Percentiles rank a stretch among this genome's conserved stretches.
phyloP scores from a whole-genome alignment of 2,113 vertebrate genomes.

The Dasyornis broadbenti region DNA sequence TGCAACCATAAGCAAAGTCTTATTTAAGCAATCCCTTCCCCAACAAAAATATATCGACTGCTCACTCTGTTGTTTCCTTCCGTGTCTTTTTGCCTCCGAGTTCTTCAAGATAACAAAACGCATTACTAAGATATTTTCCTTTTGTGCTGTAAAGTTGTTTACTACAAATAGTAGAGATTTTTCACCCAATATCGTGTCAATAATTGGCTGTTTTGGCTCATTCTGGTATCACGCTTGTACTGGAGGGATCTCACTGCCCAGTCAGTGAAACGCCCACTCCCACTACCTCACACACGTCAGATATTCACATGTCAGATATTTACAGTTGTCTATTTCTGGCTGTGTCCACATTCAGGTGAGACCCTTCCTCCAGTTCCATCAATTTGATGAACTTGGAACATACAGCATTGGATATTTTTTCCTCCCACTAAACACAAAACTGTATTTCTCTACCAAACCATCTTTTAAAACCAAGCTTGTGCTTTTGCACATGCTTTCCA shows the following conservation, averaged over 20 bases:
- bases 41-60: background rate
- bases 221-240: background rate
- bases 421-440: background rate
- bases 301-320: background rate
- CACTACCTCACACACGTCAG: background rate
- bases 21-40: conserved; percentile 6
- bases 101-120: background rate
- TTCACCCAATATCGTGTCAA: background rate
- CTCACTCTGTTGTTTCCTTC: background rate
- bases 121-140: background rate
- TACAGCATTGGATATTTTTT: background rate
- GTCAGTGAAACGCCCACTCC: background rate
- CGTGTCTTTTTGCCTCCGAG: background rate
- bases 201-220: background rate
- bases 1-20: background rate
- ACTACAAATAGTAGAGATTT: background rate
- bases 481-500: background rate
- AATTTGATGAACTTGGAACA: background rate
- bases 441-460: background rate
- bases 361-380: background rate
- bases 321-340: background rate
- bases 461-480: background rate
- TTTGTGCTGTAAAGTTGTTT: background rate
- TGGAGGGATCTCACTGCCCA: background rate
- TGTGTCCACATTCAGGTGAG: background rate